Evolutionary conservation across 2,888 invertebrate species (phyloP), one percentile per base, ranked within the genome.

Genomic region (Lutraria lutraria): DNA sequence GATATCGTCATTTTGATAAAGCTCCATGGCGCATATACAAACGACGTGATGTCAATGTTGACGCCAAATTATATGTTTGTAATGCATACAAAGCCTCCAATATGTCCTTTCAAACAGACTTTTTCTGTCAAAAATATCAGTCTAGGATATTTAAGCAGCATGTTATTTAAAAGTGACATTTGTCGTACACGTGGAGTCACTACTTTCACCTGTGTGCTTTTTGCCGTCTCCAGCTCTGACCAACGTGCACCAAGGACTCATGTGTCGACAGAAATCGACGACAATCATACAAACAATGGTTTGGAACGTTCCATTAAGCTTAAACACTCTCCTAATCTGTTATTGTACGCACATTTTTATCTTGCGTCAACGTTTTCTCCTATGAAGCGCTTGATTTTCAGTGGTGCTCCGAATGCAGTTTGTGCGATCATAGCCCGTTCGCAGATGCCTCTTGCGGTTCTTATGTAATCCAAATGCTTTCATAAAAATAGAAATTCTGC

Each of bases 401-500:
- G 85, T 80, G 52, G 85, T 80, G 52, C 81, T 25, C n/a, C 43
- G 10, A 84, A 76, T 56, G 25, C 82, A 76, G 80, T 85, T 60
- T 4, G 85, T 1, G 76, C 80, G 80, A 63, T 80, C 83, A 60
- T 82, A 31, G 81, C 82, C 81, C 83, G 80, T 79, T 76, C 68
- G 87, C 90, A 90, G 90, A 90, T 90, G 90, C 84, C 52, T 82
- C 54, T 34, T 82, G 85, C 31, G 88, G 86, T 89, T 81, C 34
- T 83, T 72, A 82, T 29, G 68, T 56, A 85, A 79, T 76, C 91
- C 86, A 85, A 81, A 83, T 81, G 88, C 89, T 85, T 87, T 84
- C 88, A 91, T 91, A 91, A 91, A 91, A 87, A 89, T 89, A 80
- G 83, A 86, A 88, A 87, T 83, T 85, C 81, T 88, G 81, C 89